Base-by-base conservation (phyloP, 1,140 invertebrate species). In the Rhopalosiphum maidis region DNA sequence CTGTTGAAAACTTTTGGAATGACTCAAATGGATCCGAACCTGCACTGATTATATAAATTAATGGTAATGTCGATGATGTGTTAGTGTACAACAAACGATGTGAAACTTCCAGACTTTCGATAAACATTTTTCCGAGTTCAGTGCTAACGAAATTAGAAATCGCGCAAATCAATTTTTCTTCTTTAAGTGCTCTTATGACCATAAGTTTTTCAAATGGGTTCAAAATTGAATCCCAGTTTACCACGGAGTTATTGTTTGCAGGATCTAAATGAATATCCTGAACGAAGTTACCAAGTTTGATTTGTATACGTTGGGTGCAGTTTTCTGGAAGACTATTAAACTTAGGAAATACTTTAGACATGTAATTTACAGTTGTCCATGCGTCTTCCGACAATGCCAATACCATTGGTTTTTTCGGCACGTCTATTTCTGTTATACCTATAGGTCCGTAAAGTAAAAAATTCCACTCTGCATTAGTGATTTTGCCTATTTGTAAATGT, bases 21-120 rank as follows among this genome's bases (percentile, higher is more conserved):
- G 96, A 96, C 8, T 97, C 96, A 95, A 99, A 98, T 0, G 98
- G 98, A 96, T 99, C 98, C 0, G 97, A 98, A 9, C 98, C 98
- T 51, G 98, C 48, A 91, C 98, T 98, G 25, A 99, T 95, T 1
- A 99, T 96, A 95, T 99, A 99, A 54, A 99, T 96, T 6, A 99
- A 95, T 0, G 98, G 98, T 9, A 97, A 97, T 0, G 95, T 96
- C 93, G 96, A 96, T 30, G 96, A 96, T 51, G 97, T 98, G 95
- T 97, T 97, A 94, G 96, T 96, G 95, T 96, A 98, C 96, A 98
- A 95, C n/a, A 96, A 96, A 93, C 96, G 95, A 21, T 98, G 95
- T 85, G 96, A 96, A 6, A 97, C 96, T 93, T 96, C 96, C 48
- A 96, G 97, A 94, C 97, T 97, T 95, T 98, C 98, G 15, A 98